A percentile compares a stretch with the other conserved stretches of the same genome.
phyloP scores from a whole-genome alignment of 2,113 vertebrate species.

The Amphilophus citrinellus region DNA sequence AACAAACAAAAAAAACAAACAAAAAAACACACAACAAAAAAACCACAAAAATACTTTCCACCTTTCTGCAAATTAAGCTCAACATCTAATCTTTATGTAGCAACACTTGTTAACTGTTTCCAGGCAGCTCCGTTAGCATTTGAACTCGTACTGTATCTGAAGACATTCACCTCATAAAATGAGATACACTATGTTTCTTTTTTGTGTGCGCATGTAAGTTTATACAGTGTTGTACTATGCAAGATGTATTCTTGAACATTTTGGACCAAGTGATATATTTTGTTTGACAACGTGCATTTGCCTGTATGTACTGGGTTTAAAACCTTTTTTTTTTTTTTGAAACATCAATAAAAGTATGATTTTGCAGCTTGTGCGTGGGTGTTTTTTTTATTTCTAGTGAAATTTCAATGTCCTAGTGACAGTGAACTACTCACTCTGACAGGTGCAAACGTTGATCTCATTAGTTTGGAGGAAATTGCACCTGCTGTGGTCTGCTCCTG shows the following conservation, averaged over 20 bases:
- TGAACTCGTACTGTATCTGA: conserved; percentile 28
- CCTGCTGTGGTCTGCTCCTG: conserved; percentile 24
- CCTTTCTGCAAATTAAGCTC: conserved; percentile 5
- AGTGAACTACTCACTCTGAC: conserved; percentile 16
- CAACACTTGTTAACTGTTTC: conserved; percentile 17
- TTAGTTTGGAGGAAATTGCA: conserved; percentile 47
- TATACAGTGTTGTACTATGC: conserved; percentile 12
- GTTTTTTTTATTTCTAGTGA: not conserved
- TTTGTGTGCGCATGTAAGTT: conserved; percentile 14
- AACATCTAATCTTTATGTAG: conserved; percentile 15
- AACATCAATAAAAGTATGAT: conserved; percentile 42
- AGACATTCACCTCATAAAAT: conserved; percentile 45
- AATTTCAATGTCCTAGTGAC: not conserved
- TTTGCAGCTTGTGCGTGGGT: not conserved
- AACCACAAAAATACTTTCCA: not conserved
- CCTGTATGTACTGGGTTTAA: conserved; percentile 9
- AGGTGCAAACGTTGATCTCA: conserved; percentile 24
- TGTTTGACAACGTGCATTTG: conserved; percentile 28
- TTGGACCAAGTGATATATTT: conserved; percentile 8
- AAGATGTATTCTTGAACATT: conserved; percentile 16
- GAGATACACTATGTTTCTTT: conserved; percentile 3
- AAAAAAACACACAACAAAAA: not conserved
- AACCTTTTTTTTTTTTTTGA: conserved; percentile 1
- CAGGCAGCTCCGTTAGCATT: conserved; percentile 51
- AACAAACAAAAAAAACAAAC: not conserved